Base-by-base conservation (phyloP, 2,888 invertebrate genomes). In the Trachelus tabidus region DNA sequence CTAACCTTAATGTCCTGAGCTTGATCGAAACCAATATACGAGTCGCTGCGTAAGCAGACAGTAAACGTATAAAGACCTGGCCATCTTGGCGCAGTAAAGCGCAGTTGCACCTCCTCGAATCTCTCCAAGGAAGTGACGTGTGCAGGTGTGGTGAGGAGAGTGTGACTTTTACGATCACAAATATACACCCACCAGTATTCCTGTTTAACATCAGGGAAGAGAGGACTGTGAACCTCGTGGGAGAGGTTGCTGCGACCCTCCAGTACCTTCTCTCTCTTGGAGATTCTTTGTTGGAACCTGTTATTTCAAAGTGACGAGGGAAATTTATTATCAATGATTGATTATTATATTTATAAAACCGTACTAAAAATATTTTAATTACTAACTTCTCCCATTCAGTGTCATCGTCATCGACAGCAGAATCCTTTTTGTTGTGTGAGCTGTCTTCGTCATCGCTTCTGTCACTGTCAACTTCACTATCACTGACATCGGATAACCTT, bases 131-230 rank as follows among this genome's bases (percentile, higher is more conserved):
- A 97, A 77, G 99, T 99, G 81, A 99, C 95, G 90, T 98, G 96
- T 90, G 97, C 96, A 71, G 99, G 99, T 84, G 97, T 96, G 75
- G 99, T 98, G 84, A 99, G 94, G 86, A 99, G 93, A 81, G 97
- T 96, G 90, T 96, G 96, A 84, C 96, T 97, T 92, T 98, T 99
- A 87, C 97, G 95, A 93, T 99, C 99, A 92, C 97, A 97, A 86
- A 99, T 96, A 92, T 99, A 99, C 83, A 99, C 96, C 99, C 99
- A 99, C 99, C 99, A 99, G 92, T 97, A 99, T 92, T 99, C 99
- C 91, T 98, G 98, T 91, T 99, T 98, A 89, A 96, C 95, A 91
- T 96, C 96, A 6, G 99, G 98, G 92, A 96, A 99, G 91, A 96
- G 95, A 0, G 99, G 99, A 92, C 98, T 97, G 92, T 99, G 99